Conservation (phyloP, 1,140 invertebrate species). For the Cardiocondyla obscurior region DNA sequence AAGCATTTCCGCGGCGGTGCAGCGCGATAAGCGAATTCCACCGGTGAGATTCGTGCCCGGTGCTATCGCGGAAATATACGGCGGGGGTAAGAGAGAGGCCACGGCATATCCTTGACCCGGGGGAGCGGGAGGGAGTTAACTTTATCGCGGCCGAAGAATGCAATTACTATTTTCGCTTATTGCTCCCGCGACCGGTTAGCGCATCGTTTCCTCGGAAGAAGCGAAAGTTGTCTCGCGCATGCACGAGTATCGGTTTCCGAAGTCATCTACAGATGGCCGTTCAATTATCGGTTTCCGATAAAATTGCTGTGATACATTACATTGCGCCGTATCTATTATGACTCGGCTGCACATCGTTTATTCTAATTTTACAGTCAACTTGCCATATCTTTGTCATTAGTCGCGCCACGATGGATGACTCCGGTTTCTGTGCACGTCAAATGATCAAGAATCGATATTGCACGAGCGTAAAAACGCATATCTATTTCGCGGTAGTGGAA, state of each 20-base stretch:
- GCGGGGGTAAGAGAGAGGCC: too few relatives aligned
- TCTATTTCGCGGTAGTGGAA: too few relatives aligned
- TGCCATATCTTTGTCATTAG: conserved; percentile 36
- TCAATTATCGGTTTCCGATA: conserved; percentile 57
- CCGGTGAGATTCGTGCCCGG: neutral
- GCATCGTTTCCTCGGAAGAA: conserved; percentile 1
- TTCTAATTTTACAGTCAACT: conserved; percentile 54
- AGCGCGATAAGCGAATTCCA: conserved; percentile 27
- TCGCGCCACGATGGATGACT: conserved; percentile 20
- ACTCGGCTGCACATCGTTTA: conserved; percentile 47
- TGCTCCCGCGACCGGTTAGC: conserved; percentile 34
- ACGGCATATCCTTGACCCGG: conserved; percentile 13
- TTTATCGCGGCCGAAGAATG: conserved; percentile 17
- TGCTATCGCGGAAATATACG: neutral
- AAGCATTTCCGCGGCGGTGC: neutral
- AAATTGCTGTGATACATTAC: conserved; percentile 52
- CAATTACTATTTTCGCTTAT: conserved; percentile 50
- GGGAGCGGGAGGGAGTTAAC: too few relatives aligned
- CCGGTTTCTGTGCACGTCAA: neutral
- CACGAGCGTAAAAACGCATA: neutral
- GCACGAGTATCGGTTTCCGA: conserved; percentile 41
- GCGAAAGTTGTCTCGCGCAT: conserved; percentile 50
- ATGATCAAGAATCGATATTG: conserved; percentile 16
- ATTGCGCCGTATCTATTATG: conserved; percentile 52
- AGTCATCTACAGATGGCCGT: conserved; percentile 48